Evolutionary conservation across 2,113 vertebrate genomes (phyloP).

Genomic region (Ptilonorhynchus violaceus): DNA sequence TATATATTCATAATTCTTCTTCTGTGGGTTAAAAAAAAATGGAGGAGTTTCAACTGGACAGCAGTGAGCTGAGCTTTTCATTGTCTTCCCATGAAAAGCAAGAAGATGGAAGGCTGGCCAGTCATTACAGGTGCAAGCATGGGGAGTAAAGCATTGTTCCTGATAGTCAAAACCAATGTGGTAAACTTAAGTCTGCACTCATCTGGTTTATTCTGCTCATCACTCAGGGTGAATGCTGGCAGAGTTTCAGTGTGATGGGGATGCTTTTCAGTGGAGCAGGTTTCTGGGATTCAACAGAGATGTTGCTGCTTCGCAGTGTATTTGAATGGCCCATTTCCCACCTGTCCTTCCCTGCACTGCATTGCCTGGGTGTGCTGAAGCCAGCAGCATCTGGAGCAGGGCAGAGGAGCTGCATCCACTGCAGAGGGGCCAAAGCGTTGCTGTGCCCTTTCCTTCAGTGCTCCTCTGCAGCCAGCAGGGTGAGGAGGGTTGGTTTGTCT

Average conservation of each 20-base stretch:
- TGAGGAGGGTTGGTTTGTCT: neutral
- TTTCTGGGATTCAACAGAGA: neutral
- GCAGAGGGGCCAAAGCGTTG: neutral
- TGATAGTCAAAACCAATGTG: neutral
- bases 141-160: neutral
- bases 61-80: neutral
- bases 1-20: neutral
- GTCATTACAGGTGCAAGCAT: neutral
- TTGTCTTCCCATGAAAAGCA: neutral
- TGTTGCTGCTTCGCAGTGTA: neutral
- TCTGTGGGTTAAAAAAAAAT: neutral
- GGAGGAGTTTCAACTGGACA: neutral
- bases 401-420: neutral
- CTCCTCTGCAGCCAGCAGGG: neutral
- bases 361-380: rapidly evolving
- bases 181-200: neutral
- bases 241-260: neutral
- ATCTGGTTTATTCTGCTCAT: neutral
- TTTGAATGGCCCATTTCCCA: neutral
- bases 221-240: neutral
- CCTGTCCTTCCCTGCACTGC: neutral
- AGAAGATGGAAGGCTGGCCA: neutral
- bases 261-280: neutral
- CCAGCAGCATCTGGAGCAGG: neutral
- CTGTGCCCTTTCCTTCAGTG: neutral